These are phyloP conservation scores for Corvus hawaiiensis DNA, from an alignment of 2,113 vertebrate species.

Conservation along the genomic window DNA sequence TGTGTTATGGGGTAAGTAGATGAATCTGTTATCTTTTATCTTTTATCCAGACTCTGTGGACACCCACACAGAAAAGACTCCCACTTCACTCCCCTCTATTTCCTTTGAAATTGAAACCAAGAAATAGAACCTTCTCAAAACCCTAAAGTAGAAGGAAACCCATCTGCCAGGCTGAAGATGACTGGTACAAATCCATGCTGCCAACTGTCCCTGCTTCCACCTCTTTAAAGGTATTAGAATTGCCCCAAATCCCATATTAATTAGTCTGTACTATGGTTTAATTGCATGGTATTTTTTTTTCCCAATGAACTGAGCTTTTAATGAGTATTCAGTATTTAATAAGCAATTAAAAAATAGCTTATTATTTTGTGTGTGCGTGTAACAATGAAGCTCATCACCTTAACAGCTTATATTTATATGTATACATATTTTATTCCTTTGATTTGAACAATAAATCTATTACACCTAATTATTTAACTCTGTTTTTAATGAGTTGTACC, in stretches of 20 bases:
- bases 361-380: not conserved
- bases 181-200: not conserved
- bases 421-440: not conserved
- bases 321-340: constrained; percentile 8
- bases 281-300: not conserved
- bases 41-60: not conserved
- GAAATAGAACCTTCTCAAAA: not conserved
- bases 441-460: not conserved
- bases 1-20: not conserved
- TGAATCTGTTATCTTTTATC: not conserved
- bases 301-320: not conserved
- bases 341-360: not conserved
- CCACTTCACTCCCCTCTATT: not conserved
- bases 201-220: not conserved
- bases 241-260: constrained; percentile 52
- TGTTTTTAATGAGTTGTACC: not conserved
- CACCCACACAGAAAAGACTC: not conserved
- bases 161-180: not conserved
- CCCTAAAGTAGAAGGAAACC: not conserved
- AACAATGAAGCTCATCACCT: not conserved
- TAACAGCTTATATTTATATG: not conserved
- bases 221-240: not conserved
- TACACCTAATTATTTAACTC: not conserved
- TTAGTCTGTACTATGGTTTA: constrained; percentile 9
- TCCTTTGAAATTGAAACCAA: not conserved